Evolutionary conservation across 2,113 vertebrate species (phyloP).

Genomic region (Bungarus multicinctus): DNA sequence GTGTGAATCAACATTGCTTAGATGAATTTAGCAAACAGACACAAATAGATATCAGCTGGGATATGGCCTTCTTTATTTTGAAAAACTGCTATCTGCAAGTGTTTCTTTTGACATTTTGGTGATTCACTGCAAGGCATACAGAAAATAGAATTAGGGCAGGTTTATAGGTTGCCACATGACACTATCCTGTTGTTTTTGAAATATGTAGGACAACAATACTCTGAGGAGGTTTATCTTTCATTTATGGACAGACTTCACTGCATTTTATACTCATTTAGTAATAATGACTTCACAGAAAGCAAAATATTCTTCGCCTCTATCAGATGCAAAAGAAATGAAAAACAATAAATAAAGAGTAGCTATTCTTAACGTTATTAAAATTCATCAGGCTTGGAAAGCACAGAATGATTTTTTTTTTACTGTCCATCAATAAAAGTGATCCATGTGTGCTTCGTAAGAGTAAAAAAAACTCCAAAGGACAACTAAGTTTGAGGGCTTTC

Average conservation of each 20-base stretch:
- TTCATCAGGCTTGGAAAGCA: background rate
- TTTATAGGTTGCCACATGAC: slow-evolving; percentile 30
- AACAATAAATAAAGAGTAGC: background rate
- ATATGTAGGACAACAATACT: slow-evolving; percentile 19
- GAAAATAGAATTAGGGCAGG: slow-evolving; percentile 12
- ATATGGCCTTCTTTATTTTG: slow-evolving; percentile 10
- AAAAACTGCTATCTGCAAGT: slow-evolving; percentile 2
- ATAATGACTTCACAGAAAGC: background rate
- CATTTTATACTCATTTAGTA: background rate
- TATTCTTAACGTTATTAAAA: background rate
- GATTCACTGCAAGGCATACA: slow-evolving; percentile 18
- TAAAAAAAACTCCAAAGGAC: background rate
- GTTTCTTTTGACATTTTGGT: slow-evolving; percentile 21
- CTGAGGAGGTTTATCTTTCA: slow-evolving; percentile 16
- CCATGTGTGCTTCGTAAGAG: background rate
- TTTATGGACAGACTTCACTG: background rate
- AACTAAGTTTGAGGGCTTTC: background rate
- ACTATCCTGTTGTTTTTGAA: background rate
- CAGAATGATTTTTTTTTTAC: background rate
- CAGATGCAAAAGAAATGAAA: background rate
- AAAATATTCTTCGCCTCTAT: background rate
- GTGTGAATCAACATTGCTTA: background rate
- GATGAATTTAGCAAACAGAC: background rate
- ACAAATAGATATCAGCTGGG: slow-evolving; percentile 12
- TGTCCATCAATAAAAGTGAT: background rate